Conservation (phyloP, 2,113 vertebrate species). For the Addax nasomaculatus region DNA sequence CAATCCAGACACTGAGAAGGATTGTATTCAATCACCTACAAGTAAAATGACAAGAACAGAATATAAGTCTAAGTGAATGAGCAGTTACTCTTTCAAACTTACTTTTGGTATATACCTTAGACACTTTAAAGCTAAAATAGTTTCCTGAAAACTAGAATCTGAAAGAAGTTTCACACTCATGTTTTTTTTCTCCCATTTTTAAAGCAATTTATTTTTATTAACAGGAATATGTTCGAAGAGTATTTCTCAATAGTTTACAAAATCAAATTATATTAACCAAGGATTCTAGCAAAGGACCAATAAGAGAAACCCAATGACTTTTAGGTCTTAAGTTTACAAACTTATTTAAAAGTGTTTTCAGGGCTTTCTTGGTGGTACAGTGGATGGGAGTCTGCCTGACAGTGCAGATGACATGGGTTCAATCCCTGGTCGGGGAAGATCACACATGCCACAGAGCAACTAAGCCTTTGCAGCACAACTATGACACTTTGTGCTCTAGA, state of each 20-base stretch:
- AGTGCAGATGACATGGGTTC: not conserved
- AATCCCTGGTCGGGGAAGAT: not conserved
- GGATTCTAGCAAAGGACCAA: not conserved
- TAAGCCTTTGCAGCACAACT: not conserved
- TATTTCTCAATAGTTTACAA: not conserved
- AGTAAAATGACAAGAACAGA: conserved; percentile 9
- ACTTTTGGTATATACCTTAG: conserved; percentile 1
- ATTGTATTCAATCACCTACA: conserved; percentile 98
- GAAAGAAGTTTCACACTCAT: not conserved
- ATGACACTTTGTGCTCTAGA: not conserved
- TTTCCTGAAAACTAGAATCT: not conserved
- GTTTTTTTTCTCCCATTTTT: not conserved
- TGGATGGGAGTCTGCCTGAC: not conserved
- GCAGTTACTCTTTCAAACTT: conserved; percentile 8
- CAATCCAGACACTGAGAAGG: conserved; percentile 99
- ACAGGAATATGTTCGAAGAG: not conserved
- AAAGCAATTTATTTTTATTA: not conserved
- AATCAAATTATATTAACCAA: conserved; percentile 42
- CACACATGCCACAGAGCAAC: not conserved
- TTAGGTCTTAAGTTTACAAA: not conserved
- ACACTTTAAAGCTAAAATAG: not conserved
- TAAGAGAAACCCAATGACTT: not conserved
- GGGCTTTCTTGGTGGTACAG: not conserved
- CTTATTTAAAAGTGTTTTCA: conserved; percentile 1
- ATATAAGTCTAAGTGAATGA: not conserved